These are phyloP conservation scores for Phalanger gymnotis DNA, from an alignment of 2,797 vertebrate genomes.

Conservation along the genomic window DNA sequence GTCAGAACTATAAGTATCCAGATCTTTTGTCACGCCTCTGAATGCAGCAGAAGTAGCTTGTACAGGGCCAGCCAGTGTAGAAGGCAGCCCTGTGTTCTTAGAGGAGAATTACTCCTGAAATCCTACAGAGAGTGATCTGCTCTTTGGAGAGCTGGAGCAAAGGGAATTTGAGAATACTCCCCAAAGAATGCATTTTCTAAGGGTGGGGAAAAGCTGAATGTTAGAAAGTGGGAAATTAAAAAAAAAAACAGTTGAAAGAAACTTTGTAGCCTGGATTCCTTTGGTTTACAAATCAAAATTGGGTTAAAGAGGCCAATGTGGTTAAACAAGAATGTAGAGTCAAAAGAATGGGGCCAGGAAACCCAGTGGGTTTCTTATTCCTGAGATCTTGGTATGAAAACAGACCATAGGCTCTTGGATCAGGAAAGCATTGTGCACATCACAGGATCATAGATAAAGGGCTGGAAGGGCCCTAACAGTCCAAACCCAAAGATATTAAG, in stretches of 20 bases:
- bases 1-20: constrained; percentile 14
- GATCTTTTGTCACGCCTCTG: not conserved
- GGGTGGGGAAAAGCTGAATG: not conserved
- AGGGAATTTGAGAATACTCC: not conserved
- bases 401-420: not conserved
- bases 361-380: constrained; percentile 33
- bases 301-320: not conserved
- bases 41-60: not conserved
- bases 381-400: constrained; percentile 67
- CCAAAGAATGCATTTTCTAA: not conserved
- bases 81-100: not conserved
- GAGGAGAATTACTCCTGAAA: not conserved
- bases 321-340: not conserved
- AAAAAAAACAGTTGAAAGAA: not conserved
- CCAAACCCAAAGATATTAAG: not conserved
- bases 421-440: constrained; percentile 49
- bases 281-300: not conserved
- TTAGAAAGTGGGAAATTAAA: not conserved
- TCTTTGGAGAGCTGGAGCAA: not conserved
- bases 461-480: not conserved
- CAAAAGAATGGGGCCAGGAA: not conserved
- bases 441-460: not conserved
- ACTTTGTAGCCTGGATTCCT: not conserved
- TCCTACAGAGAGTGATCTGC: not conserved
- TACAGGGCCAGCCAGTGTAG: not conserved